Conservation (phyloP, 1,140 invertebrate genomes). For the Drosophila triauraria region DNA sequence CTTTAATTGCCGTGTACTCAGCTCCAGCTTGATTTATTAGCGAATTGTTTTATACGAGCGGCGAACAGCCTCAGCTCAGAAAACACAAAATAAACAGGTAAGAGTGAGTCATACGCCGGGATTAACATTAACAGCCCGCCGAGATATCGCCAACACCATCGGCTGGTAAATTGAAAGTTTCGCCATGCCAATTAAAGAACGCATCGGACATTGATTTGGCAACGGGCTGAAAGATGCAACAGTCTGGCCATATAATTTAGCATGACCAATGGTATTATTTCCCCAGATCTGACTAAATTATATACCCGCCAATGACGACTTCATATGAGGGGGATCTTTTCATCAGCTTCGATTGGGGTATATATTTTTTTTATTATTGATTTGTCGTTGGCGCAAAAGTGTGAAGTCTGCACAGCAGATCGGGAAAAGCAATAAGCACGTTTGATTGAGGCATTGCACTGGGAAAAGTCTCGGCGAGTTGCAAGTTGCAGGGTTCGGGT, state of each 20-base stretch:
- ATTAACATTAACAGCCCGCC: slow-evolving; percentile 67
- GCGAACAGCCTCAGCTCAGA: slow-evolving; percentile 3
- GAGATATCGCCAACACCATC: slow-evolving; percentile 76
- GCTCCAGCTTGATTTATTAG: slow-evolving; percentile 76
- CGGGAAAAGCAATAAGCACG: slow-evolving; percentile 47
- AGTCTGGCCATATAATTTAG: slow-evolving; percentile 63
- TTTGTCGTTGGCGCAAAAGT: slow-evolving; percentile 70
- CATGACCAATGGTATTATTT: slow-evolving; percentile 79
- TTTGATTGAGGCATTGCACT: slow-evolving; percentile 58
- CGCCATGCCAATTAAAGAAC: slow-evolving; percentile 64
- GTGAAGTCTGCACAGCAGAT: slow-evolving; percentile 62
- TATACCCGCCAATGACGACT: slow-evolving; percentile 64
- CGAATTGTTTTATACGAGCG: slow-evolving; percentile 73
- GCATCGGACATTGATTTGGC: slow-evolving; percentile 64
- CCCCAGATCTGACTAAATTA: slow-evolving; percentile 57
- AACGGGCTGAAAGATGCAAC: slow-evolving; percentile 31
- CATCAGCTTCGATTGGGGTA: slow-evolving; percentile 15
- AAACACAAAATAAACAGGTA: slow-evolving; percentile 50
- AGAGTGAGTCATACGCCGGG: slow-evolving; percentile 59
- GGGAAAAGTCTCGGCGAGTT: slow-evolving; percentile 7
- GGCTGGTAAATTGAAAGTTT: slow-evolving; percentile 71
- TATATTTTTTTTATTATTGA: slow-evolving; percentile 4
- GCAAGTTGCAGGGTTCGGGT: slow-evolving; percentile 3
- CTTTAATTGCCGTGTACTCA: slow-evolving; percentile 84
- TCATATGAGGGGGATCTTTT: slow-evolving; percentile 43